Evolutionary conservation across 2,797 vertebrate species (phyloP).

Genomic region (Rhynchotus rufescens): DNA sequence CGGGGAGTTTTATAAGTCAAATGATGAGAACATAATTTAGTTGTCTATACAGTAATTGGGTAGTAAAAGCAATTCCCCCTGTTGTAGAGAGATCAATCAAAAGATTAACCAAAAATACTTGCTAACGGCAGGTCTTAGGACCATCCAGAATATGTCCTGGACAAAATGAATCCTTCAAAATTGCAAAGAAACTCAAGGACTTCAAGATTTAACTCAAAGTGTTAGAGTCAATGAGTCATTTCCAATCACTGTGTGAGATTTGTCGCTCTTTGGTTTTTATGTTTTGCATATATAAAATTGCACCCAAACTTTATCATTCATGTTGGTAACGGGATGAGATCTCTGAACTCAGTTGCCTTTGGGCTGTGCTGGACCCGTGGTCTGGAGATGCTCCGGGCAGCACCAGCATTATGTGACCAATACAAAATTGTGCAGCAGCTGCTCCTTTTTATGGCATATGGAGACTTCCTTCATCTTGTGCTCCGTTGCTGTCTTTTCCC

Average conservation of each 20-base stretch:
- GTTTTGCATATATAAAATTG: neutral
- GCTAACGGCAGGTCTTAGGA: constrained; percentile 25
- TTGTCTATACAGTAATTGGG: constrained; percentile 40
- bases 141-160: neutral
- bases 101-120: constrained; percentile 64
- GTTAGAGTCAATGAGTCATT: constrained; percentile 6
- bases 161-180: constrained; percentile 63
- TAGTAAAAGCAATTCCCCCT: constrained; percentile 52
- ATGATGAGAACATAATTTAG: constrained; percentile 56
- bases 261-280: neutral
- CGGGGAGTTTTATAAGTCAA: constrained; percentile 38
- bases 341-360: neutral
- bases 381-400: accelerated
- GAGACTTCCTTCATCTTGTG: neutral
- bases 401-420: accelerated
- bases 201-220: neutral
- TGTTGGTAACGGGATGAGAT: neutral
- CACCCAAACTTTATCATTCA: neutral
- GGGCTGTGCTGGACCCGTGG: neutral
- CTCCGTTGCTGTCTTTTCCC: neutral
- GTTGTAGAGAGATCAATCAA: constrained; percentile 68
- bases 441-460: neutral
- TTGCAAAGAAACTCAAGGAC: constrained; percentile 59
- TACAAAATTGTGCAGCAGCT: neutral
- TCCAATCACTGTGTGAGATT: neutral